phyloP scores from a whole-genome alignment of 1,140 invertebrate species.

The Drosophila miranda region DNA sequence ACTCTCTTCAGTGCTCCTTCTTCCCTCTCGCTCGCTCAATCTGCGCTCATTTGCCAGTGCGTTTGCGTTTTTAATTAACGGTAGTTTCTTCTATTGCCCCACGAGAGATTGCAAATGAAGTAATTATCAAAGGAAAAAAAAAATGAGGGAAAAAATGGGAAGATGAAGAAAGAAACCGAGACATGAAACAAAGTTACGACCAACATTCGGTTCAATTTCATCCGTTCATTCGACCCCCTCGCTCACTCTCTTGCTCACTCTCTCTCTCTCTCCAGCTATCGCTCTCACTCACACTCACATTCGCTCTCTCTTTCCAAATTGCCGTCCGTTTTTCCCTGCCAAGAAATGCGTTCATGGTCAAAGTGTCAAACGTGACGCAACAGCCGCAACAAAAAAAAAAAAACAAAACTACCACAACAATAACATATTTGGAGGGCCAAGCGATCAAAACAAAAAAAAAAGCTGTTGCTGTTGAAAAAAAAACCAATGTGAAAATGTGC shows the following conservation, averaged over 20 bases:
- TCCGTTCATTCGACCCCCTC: background rate
- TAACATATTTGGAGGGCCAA: slow-evolving; percentile 19
- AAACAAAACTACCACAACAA: slow-evolving; percentile 25
- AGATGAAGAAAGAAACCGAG: slow-evolving; percentile 38
- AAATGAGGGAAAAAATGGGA: slow-evolving; percentile 14
- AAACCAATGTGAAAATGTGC: slow-evolving; percentile 35
- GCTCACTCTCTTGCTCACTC: slow-evolving; percentile 13
- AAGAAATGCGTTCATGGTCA: slow-evolving; percentile 78
- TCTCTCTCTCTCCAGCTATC: slow-evolving; percentile 15
- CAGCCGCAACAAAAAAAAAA: slow-evolving; percentile 19
- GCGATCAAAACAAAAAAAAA: slow-evolving; percentile 19
- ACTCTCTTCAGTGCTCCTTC: slow-evolving; percentile 5
- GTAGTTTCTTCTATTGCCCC: slow-evolving; percentile 73
- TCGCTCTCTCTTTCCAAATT: slow-evolving; percentile 7
- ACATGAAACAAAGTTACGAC: slow-evolving; percentile 52
- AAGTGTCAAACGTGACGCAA: slow-evolving; percentile 68
- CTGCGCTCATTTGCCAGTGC: slow-evolving; percentile 59
- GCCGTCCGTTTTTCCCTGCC: slow-evolving; percentile 56
- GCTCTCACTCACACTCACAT: slow-evolving; percentile 18
- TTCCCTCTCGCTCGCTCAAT: slow-evolving; percentile 24
- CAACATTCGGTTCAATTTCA: slow-evolving; percentile 57
- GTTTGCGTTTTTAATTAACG: slow-evolving; percentile 78
- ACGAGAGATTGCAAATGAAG: slow-evolving; percentile 76
- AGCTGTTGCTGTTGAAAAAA: slow-evolving; percentile 5
- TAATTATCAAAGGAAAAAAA: slow-evolving; percentile 64